Evolutionary conservation across 2,888 invertebrate species (phyloP).

Genomic region (Dryadula phaetusa): DNA sequence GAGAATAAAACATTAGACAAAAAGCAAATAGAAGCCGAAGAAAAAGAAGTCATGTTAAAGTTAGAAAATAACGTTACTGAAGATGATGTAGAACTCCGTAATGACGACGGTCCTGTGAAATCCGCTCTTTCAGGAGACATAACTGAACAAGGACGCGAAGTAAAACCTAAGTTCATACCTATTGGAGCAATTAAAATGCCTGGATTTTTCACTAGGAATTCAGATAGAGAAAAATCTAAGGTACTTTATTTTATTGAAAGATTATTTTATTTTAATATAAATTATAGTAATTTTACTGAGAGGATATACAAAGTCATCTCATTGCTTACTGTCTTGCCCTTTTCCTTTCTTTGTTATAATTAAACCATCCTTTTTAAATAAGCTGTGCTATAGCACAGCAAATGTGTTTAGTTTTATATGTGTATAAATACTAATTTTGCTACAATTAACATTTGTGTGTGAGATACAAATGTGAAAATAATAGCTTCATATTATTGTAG

Average conservation of each 20-base stretch:
- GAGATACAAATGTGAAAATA: too few species aligned
- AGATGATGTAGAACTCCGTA: constrained; percentile 72
- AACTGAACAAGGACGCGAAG: constrained; percentile 88
- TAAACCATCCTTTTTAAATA: neutral
- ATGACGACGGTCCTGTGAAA: constrained; percentile 76
- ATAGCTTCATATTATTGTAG: too few species aligned
- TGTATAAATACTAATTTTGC: too few species aligned
- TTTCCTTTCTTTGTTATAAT: neutral
- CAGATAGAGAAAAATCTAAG: constrained; percentile 89
- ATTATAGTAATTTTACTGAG: too few species aligned
- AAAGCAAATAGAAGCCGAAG: constrained; percentile 87
- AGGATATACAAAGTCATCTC: neutral
- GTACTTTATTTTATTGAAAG: too few species aligned
- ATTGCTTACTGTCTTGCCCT: neutral
- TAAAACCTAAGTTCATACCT: constrained; percentile 92
- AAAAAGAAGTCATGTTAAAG: constrained; percentile 85
- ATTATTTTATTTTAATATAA: too few species aligned
- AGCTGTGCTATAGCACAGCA: neutral
- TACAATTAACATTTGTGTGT: too few species aligned
- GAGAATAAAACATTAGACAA: constrained; percentile 84
- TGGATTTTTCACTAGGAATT: constrained; percentile 91
- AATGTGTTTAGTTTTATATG: too few species aligned
- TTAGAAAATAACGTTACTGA: constrained; percentile 82
- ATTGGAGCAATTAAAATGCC: constrained; percentile 95
- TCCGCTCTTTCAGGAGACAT: constrained; percentile 83